Conservation (phyloP, 2,797 vertebrate genomes). For the Choloepus didactylus region DNA sequence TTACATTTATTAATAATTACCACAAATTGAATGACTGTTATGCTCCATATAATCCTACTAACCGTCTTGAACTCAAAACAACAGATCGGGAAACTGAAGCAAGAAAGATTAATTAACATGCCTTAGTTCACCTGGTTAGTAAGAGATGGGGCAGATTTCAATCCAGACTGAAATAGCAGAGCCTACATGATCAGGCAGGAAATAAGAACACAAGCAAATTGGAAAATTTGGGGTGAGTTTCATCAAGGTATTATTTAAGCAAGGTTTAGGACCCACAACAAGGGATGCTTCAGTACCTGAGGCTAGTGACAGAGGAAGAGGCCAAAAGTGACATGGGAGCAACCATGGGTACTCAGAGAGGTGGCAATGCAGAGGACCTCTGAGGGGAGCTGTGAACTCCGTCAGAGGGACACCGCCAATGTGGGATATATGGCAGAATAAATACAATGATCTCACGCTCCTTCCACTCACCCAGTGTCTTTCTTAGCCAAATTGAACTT, state of each 20-base stretch:
- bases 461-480: not conserved
- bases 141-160: not conserved
- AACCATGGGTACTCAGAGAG: not conserved
- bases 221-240: not conserved
- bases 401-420: not conserved
- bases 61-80: not conserved
- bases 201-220: not conserved
- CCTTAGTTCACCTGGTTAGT: not conserved
- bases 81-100: not conserved
- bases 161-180: not conserved
- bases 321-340: not conserved
- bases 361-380: not conserved
- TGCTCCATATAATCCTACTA: not conserved
- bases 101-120: not conserved
- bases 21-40: not conserved
- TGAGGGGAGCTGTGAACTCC: not conserved
- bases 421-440: not conserved
- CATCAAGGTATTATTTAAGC: not conserved
- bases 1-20: not conserved
- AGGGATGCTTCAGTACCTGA: not conserved
- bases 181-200: not conserved
- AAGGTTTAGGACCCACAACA: not conserved
- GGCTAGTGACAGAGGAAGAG: not conserved
- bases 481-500: not conserved
- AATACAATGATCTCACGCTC: not conserved